phyloP scores from a whole-genome alignment of 2,888 invertebrate species.

The Agrochola litura region DNA sequence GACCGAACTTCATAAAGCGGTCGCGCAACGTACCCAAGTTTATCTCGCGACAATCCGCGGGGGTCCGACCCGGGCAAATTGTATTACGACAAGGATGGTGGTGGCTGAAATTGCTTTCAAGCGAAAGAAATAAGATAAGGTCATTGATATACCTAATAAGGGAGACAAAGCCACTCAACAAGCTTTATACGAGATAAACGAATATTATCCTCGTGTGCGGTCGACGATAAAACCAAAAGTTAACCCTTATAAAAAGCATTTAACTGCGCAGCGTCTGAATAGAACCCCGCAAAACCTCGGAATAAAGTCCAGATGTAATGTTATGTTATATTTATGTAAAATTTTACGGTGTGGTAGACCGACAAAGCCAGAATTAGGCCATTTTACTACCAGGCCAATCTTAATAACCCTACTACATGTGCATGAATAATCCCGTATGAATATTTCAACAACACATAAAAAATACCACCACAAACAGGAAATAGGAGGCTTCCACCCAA shows the following conservation, averaged over 20 bases:
- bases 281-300: constrained; percentile 1
- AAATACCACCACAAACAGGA: neutral
- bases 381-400: constrained; percentile 18
- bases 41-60: constrained; percentile 73
- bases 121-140: constrained; percentile 78
- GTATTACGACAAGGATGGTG: constrained; percentile 77
- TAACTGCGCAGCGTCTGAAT: constrained; percentile 9
- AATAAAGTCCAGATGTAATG: constrained; percentile 33
- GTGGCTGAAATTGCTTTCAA: constrained; percentile 78
- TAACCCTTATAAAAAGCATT: constrained; percentile 26
- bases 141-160: constrained; percentile 74
- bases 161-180: constrained; percentile 69
- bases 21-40: constrained; percentile 69
- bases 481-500: neutral
- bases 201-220: constrained; percentile 41
- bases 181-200: constrained; percentile 54
- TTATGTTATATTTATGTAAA: constrained; percentile 29
- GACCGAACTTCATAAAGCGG: constrained; percentile 74
- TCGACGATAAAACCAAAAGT: constrained; percentile 36
- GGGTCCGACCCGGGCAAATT: constrained; percentile 76
- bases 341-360: constrained; percentile 31
- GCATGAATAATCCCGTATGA: constrained; percentile 10
- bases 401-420: constrained; percentile 18
- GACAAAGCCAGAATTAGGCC: constrained; percentile 16
- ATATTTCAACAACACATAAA: constrained; percentile 1